These are phyloP conservation scores for Brachionus plicatilis DNA, from an alignment of 1,140 invertebrate genomes.

Conservation along the genomic window DNA sequence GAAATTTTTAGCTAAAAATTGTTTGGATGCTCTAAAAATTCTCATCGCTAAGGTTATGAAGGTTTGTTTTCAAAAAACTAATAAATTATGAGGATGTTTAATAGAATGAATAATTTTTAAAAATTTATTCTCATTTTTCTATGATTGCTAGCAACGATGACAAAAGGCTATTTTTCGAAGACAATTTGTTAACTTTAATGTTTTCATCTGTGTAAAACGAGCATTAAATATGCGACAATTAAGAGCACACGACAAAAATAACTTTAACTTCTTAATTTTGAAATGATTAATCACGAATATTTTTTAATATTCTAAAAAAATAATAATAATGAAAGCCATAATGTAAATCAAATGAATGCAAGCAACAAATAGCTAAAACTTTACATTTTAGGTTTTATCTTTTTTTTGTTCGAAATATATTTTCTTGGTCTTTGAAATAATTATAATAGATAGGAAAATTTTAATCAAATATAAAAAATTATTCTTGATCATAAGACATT, in stretches of 20 bases:
- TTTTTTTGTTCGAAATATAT: not conserved
- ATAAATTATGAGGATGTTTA: too few relatives aligned
- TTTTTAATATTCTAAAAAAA: not conserved
- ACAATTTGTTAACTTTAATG: not conserved
- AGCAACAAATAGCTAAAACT: not conserved
- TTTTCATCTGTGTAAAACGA: not conserved
- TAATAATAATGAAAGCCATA: constrained; percentile 26
- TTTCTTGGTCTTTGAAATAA: not conserved
- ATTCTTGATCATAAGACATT: not conserved
- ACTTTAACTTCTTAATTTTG: not conserved
- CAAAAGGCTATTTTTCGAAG: not conserved
- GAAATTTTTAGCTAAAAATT: too few relatives aligned
- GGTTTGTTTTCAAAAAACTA: too few relatives aligned
- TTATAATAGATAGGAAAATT: not conserved
- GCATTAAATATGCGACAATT: not conserved
- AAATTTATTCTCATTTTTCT: too few relatives aligned
- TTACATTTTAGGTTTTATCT: not conserved
- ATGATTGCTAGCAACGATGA: not conserved
- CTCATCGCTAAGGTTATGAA: too few relatives aligned
- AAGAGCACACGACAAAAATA: not conserved
- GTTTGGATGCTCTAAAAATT: too few relatives aligned
- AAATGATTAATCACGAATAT: constrained; percentile 31
- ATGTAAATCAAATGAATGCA: not conserved
- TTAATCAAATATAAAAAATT: not conserved
- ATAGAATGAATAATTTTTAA: too few relatives aligned